These are phyloP conservation scores for Poeciliopsis presidionis DNA, from an alignment of 2,797 vertebrate species.

Conservation along the genomic window DNA sequence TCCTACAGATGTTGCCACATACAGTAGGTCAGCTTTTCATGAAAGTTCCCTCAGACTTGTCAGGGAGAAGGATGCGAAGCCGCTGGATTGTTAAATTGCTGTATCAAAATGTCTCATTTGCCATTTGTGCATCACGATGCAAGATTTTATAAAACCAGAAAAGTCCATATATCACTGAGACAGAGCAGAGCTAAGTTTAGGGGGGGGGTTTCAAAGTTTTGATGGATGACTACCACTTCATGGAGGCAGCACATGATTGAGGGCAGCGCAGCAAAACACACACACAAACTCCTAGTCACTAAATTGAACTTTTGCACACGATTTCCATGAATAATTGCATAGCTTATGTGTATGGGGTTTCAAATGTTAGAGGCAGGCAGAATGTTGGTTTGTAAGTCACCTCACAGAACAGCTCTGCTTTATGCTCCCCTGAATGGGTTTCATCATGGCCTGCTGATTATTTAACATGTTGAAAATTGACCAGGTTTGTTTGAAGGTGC, in stretches of 20 bases:
- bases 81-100: neutral
- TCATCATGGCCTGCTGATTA: neutral
- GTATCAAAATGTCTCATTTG: slow-evolving; percentile 13
- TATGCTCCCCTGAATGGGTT: neutral
- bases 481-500: neutral
- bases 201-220: slow-evolving; percentile 8
- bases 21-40: neutral
- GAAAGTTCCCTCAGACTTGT: neutral
- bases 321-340: neutral
- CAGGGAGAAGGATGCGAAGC: neutral
- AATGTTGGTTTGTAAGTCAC: neutral
- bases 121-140: neutral
- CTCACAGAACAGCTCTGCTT: neutral
- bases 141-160: neutral
- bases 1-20: neutral
- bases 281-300: slow-evolving; percentile 1
- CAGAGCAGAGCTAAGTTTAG: slow-evolving; percentile 14
- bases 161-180: neutral
- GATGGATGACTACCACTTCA: slow-evolving; percentile 22
- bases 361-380: neutral
- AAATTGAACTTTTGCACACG: slow-evolving; percentile 7
- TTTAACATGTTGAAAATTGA: neutral
- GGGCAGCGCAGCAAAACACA: slow-evolving; percentile 13
- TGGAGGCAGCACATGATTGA: slow-evolving; percentile 14
- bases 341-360: neutral